phyloP scores from a whole-genome alignment of 2,888 invertebrate species.

The Diogma glabrata region DNA sequence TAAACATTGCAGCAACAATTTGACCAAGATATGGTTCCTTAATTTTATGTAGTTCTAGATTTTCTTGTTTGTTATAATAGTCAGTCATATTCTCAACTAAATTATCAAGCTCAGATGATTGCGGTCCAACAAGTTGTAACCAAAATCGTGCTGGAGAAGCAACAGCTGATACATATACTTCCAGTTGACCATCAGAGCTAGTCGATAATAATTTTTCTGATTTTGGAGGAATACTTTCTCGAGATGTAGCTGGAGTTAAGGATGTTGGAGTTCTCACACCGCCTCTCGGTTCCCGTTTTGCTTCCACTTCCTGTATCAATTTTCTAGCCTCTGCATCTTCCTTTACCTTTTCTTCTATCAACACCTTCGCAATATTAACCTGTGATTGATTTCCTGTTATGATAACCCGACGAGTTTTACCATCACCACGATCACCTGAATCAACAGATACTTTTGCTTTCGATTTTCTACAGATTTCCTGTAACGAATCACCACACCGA shows the following conservation, averaged over 20 bases:
- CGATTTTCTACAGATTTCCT: conserved; percentile 56
- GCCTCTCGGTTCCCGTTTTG: conserved; percentile 41
- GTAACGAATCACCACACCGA: conserved; percentile 57
- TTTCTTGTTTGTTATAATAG: conserved; percentile 57
- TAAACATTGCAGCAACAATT: conserved; percentile 72
- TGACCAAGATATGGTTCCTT: conserved; percentile 53
- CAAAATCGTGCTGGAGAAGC: conserved; percentile 72
- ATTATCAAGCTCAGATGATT: conserved; percentile 63
- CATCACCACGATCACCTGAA: conserved; percentile 31
- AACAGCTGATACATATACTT: conserved; percentile 79
- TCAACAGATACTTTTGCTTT: conserved; percentile 61
- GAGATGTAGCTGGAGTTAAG: conserved; percentile 31
- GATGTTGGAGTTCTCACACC: conserved; percentile 35
- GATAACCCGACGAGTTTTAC: conserved; percentile 30
- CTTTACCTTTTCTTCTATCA: conserved; percentile 59
- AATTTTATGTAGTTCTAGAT: conserved; percentile 49
- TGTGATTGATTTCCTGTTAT: conserved; percentile 60
- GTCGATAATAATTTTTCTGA: conserved; percentile 28
- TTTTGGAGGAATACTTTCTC: conserved; percentile 24
- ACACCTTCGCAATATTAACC: conserved; percentile 56
- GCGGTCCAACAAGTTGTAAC: conserved; percentile 71
- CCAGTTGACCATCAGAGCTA: conserved; percentile 48
- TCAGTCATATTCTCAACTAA: conserved; percentile 73
- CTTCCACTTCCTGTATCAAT: conserved; percentile 34
- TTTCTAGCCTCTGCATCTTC: conserved; percentile 41